Conservation (phyloP, 2,797 vertebrate genomes). For the Anguilla pacifica region DNA sequence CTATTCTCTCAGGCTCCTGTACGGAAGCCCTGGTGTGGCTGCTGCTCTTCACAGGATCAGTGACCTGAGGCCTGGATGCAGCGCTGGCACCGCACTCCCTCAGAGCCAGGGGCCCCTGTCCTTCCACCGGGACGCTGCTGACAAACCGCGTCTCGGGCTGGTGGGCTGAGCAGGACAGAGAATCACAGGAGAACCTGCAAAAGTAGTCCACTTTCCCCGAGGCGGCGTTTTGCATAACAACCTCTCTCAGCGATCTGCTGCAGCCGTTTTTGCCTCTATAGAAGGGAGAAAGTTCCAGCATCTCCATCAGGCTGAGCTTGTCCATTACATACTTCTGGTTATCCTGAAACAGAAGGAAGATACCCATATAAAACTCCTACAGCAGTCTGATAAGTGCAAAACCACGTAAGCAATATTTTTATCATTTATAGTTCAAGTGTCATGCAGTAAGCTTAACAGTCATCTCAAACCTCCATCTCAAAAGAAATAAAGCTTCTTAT, state of each 20-base stretch:
- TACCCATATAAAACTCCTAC: not conserved
- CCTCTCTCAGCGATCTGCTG: conserved; percentile 15
- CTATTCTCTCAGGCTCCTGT: conserved; percentile 41
- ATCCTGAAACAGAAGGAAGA: conserved; percentile 26
- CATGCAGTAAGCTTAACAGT: not conserved
- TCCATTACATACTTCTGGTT: conserved; percentile 13
- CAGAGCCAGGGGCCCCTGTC: not conserved
- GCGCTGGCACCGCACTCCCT: conserved; percentile 5
- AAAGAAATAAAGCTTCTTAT: not conserved
- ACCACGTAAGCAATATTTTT: not conserved
- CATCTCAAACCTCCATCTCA: not conserved
- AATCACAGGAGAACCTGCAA: not conserved
- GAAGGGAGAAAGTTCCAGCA: not conserved
- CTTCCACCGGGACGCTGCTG: conserved; percentile 20
- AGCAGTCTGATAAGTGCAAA: not conserved
- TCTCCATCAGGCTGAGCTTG: conserved; percentile 1
- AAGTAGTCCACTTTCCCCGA: not conserved
- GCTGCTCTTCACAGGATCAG: not conserved
- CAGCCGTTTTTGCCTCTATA: conserved; percentile 8
- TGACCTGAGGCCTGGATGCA: not conserved
- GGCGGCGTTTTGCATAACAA: not conserved
- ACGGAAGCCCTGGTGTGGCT: conserved; percentile 22
- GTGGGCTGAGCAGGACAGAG: not conserved
- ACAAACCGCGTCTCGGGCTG: not conserved
- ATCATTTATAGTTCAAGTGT: not conserved